Conservation (phyloP, 2,113 vertebrate species). For the Leuciscus idus region DNA sequence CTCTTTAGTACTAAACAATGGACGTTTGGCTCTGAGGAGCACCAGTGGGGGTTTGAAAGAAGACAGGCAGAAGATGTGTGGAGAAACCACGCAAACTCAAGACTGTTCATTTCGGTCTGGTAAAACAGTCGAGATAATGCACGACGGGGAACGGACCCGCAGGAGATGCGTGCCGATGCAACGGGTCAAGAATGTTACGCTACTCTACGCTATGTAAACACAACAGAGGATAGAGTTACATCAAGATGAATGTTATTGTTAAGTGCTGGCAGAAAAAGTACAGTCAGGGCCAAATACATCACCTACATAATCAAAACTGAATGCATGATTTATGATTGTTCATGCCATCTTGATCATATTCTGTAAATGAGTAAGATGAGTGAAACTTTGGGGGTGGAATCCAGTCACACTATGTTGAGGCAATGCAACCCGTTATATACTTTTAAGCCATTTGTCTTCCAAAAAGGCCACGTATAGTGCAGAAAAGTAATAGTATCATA, state of each 20-base stretch:
- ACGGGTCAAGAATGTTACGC: constrained; percentile 18
- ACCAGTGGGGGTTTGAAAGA: not conserved
- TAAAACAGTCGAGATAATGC: constrained; percentile 19
- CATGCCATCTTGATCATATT: not conserved
- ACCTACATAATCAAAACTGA: constrained; percentile 8
- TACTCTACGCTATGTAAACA: constrained; percentile 14
- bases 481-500: not conserved
- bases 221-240: constrained; percentile 24
- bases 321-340: not conserved
- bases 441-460: not conserved
- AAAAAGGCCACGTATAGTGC: not conserved
- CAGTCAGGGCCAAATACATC: constrained; percentile 2
- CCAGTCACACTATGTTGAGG: not conserved
- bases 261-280: not conserved
- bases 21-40: not conserved
- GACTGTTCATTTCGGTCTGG: constrained; percentile 15
- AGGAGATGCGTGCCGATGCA: not conserved
- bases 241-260: constrained; percentile 7
- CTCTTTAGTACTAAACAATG: constrained; percentile 27
- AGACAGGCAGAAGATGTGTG: constrained; percentile 14
- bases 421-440: not conserved
- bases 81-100: not conserved
- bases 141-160: not conserved
- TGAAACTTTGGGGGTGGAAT: not conserved
- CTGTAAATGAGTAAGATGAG: not conserved